phyloP scores from a whole-genome alignment of 2,797 vertebrate genomes.

The Smutsia temminckii region DNA sequence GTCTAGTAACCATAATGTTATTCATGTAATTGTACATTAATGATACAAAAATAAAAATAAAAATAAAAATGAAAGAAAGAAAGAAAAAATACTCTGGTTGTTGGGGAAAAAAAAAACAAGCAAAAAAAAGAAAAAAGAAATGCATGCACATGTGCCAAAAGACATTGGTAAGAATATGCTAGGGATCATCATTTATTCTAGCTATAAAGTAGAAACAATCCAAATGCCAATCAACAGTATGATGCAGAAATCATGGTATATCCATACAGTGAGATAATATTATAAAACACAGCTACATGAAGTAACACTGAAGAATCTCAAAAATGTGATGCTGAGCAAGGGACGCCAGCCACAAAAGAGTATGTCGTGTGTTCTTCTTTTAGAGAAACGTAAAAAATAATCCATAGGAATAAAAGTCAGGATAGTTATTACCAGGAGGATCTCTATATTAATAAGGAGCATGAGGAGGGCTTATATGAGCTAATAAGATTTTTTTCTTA shows the following conservation, averaged over 20 bases:
- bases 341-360: background rate
- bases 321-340: background rate
- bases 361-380: background rate
- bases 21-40: too few relatives aligned
- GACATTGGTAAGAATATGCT: background rate
- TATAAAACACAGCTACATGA: background rate
- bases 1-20: too few relatives aligned
- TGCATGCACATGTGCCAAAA: background rate
- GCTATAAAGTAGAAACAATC: background rate
- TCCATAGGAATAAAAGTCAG: background rate
- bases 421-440: background rate
- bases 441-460: background rate
- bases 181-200: background rate
- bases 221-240: background rate
- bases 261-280: background rate
- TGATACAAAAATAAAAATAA: too few relatives aligned
- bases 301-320: background rate
- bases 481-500: background rate
- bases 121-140: background rate
- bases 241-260: background rate
- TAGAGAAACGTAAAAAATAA: background rate
- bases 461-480: background rate
- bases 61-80: too few relatives aligned
- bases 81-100: too few relatives aligned
- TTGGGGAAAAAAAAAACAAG: too few relatives aligned